phyloP scores from a whole-genome alignment of 1,140 invertebrate species.

The Aleiodes sp. region DNA sequence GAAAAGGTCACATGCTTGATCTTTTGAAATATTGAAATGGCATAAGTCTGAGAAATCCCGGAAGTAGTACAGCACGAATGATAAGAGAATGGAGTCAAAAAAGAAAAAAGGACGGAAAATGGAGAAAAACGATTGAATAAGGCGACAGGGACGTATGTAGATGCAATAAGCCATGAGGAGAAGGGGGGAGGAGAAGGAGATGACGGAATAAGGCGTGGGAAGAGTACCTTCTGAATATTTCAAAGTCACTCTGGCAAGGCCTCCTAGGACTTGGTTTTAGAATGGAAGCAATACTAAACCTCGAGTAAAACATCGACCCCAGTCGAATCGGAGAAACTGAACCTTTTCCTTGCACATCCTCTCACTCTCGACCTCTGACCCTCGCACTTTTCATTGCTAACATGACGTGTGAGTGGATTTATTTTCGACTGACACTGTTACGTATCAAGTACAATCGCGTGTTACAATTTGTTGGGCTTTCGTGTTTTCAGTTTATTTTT shows the following conservation, averaged over 20 bases:
- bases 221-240: slow-evolving; percentile 40
- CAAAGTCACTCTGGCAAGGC: slow-evolving; percentile 1
- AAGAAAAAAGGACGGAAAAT: not conserved
- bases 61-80: no score
- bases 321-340: slow-evolving; percentile 12
- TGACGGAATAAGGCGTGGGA: not conserved
- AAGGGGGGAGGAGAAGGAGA: not conserved
- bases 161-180: slow-evolving; percentile 35
- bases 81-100: slow-evolving; percentile 4
- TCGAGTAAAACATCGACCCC: slow-evolving; percentile 10
- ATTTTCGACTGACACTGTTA: slow-evolving; percentile 1
- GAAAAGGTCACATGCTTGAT: slow-evolving; percentile 2
- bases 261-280: slow-evolving; percentile 13
- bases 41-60: slow-evolving; percentile 18
- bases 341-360: not conserved
- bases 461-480: not conserved
- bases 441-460: slow-evolving; percentile 14
- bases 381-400: not conserved
- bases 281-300: slow-evolving; percentile 3
- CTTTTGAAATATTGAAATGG: slow-evolving; percentile 32
- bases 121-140: slow-evolving; percentile 20
- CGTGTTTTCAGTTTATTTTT: slow-evolving; percentile 10
- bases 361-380: not conserved
- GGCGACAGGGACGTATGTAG: slow-evolving; percentile 33
- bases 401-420: slow-evolving; percentile 1